phyloP scores from a whole-genome alignment of 2,888 invertebrate species.

The Caenorhabditis sinica region DNA sequence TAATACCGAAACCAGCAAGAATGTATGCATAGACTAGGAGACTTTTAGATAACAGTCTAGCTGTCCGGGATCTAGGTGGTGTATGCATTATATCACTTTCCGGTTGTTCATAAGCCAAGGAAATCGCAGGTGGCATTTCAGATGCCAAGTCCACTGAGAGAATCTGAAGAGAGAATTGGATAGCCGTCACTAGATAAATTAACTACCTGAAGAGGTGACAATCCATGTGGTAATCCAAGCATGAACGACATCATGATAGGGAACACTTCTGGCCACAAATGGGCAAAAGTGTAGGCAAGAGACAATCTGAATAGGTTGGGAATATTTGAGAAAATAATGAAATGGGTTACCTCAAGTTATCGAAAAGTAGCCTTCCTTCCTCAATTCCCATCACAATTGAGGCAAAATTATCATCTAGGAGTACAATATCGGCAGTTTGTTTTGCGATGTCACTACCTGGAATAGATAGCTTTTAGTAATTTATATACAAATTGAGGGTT shows the following conservation, averaged over 20 bases:
- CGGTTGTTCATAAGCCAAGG: conserved; percentile 82
- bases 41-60: conserved; percentile 72
- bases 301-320: conserved; percentile 72
- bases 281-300: conserved; percentile 82
- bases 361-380: conserved; percentile 82
- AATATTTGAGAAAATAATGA: background rate
- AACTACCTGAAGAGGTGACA: conserved; percentile 80
- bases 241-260: conserved; percentile 82
- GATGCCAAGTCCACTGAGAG: conserved; percentile 81
- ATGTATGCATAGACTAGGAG: conserved; percentile 81
- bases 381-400: conserved; percentile 81
- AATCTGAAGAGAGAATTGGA: conserved; percentile 78
- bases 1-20: conserved; percentile 81
- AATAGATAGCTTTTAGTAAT: conserved; percentile 6
- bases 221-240: conserved; percentile 81
- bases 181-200: too few species aligned
- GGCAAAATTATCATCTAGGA: conserved; percentile 82
- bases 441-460: conserved; percentile 79
- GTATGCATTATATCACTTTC: conserved; percentile 82
- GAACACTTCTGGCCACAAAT: conserved; percentile 83
- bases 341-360: conserved; percentile 66
- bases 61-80: conserved; percentile 76
- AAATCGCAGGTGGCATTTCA: conserved; percentile 82
- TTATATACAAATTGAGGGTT: too few species aligned
- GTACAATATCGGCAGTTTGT: conserved; percentile 80